Conservation (phyloP, 1,140 invertebrate genomes). For the Bombus pascuorum region DNA sequence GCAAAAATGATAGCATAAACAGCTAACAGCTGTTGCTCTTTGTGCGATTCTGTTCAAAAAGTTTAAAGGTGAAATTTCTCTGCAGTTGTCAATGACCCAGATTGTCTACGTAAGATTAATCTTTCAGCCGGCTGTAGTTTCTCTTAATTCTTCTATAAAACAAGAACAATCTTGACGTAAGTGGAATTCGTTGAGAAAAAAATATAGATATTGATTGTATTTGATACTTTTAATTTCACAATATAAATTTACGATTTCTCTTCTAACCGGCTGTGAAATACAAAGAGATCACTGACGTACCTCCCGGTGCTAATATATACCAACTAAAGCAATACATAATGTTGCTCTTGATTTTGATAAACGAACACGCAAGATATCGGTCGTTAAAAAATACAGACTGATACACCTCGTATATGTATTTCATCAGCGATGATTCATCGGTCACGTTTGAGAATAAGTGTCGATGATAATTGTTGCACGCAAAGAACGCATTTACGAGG, state of each 20-base stretch:
- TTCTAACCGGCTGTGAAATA: not conserved
- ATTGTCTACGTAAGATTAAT: not conserved
- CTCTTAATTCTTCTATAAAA: not conserved
- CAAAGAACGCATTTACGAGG: slow-evolving; percentile 51
- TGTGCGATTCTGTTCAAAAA: not conserved
- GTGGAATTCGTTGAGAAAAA: not conserved
- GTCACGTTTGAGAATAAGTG: slow-evolving; percentile 1
- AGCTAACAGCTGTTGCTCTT: too few relatives aligned
- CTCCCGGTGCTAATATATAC: not conserved
- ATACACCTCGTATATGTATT: not conserved
- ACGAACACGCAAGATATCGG: not conserved
- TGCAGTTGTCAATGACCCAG: not conserved
- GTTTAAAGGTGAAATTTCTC: not conserved
- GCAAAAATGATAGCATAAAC: too few relatives aligned
- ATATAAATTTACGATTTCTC: not conserved
- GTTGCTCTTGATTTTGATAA: slow-evolving; percentile 1
- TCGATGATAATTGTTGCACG: slow-evolving; percentile 61
- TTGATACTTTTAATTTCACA: not conserved
- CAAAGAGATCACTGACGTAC: not conserved
- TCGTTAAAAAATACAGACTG: not conserved
- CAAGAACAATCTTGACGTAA: not conserved
- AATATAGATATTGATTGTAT: not conserved
- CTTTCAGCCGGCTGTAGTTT: not conserved
- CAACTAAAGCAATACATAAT: not conserved
- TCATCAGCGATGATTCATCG: not conserved